phyloP scores from a whole-genome alignment of 2,113 vertebrate species.

The Mellivora capensis region DNA sequence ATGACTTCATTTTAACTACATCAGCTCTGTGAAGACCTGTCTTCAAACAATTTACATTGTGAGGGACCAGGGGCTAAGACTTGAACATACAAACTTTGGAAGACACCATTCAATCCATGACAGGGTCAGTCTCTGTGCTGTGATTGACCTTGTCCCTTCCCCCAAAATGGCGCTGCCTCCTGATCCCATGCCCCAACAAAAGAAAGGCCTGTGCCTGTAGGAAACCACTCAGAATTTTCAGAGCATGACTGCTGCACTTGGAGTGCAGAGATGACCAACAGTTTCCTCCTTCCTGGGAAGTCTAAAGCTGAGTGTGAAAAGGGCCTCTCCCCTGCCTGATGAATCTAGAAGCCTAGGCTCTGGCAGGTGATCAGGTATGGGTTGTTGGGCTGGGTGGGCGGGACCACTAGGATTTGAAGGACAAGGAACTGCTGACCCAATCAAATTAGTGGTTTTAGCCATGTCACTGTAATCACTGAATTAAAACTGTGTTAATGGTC shows the following conservation, averaged over 20 bases:
- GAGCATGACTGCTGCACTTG: too few species aligned
- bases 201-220: not conserved
- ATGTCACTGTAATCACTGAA: not conserved
- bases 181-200: not conserved
- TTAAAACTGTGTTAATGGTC: not conserved
- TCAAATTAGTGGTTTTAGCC: not conserved
- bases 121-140: too few species aligned
- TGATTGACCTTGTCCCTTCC: not conserved
- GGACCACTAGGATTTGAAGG: not conserved
- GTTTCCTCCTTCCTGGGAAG: not conserved
- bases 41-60: not conserved
- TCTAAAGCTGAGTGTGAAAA: not conserved
- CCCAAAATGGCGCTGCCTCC: fast-evolving
- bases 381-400: too few species aligned
- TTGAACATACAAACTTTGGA: not conserved
- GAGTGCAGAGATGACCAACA: not conserved
- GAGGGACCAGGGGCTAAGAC: not conserved
- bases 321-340: not conserved
- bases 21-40: not conserved
- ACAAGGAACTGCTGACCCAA: not conserved
- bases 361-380: not conserved
- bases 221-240: not conserved
- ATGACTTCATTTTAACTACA: not conserved
- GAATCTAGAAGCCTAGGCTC: not conserved
- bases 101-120: not conserved